Conservation (phyloP, 2,888 invertebrate genomes). For the Oscheius sp. region DNA sequence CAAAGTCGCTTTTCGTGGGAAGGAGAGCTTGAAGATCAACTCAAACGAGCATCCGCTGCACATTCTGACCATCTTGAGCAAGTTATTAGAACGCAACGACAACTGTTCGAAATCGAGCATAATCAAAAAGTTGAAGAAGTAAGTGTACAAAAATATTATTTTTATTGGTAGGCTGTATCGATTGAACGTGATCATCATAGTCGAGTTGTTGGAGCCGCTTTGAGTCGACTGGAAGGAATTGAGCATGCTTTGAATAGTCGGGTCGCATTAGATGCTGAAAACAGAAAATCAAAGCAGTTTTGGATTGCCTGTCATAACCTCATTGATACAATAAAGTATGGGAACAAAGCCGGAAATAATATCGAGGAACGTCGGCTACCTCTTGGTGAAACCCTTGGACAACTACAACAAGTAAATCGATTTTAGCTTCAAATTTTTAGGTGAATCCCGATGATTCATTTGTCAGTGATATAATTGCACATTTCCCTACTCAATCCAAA, state of each 20-base stretch:
- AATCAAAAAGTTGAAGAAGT: slow-evolving; percentile 74
- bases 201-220: slow-evolving; percentile 79
- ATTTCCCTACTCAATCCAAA: slow-evolving; percentile 82
- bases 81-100: slow-evolving; percentile 77
- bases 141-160: not conserved
- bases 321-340: slow-evolving; percentile 78
- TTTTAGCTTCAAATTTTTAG: slow-evolving; percentile 32
- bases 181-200: slow-evolving; percentile 80
- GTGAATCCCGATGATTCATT: slow-evolving; percentile 79
- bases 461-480: slow-evolving; percentile 79
- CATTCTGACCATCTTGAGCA: slow-evolving; percentile 79
- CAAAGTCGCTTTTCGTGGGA: slow-evolving; percentile 70
- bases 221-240: slow-evolving; percentile 82
- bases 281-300: slow-evolving; percentile 80
- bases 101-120: slow-evolving; percentile 74
- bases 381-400: slow-evolving; percentile 50
- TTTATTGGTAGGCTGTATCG: slow-evolving; percentile 74
- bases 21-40: slow-evolving; percentile 79
- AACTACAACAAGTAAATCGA: slow-evolving; percentile 58
- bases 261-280: slow-evolving; percentile 66
- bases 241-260: slow-evolving; percentile 79
- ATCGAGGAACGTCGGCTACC: slow-evolving; percentile 67
- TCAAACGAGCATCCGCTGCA: slow-evolving; percentile 86
- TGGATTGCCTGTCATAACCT: slow-evolving; percentile 93
- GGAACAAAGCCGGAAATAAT: slow-evolving; percentile 72